phyloP scores from a whole-genome alignment of 1,140 invertebrate genomes.

The Wasmannia auropunctata region DNA sequence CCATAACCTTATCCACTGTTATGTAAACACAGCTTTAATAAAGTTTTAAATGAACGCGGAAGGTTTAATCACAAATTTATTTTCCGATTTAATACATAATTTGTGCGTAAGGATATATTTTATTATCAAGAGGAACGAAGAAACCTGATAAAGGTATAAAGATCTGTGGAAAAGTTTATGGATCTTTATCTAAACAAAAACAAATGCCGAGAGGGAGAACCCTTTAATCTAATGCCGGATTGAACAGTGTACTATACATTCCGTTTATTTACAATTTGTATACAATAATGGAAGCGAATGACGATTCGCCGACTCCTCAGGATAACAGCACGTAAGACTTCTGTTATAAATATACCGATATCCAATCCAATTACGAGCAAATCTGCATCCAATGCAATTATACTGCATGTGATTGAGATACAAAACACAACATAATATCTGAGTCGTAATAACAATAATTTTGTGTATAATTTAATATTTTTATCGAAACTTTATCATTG shows the following conservation, averaged over 20 bases:
- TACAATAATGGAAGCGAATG: constrained; percentile 59
- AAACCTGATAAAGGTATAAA: background rate
- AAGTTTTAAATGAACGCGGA: background rate
- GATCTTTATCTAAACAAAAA: background rate
- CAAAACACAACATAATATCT: background rate
- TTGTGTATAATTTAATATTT: background rate
- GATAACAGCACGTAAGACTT: constrained; percentile 50
- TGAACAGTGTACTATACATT: background rate
- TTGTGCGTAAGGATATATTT: background rate
- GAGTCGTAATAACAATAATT: background rate
- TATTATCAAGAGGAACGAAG: background rate
- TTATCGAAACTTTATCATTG: background rate
- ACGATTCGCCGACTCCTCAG: constrained; percentile 35
- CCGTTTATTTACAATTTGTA: constrained; percentile 10
- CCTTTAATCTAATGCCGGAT: background rate
- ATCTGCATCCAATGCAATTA: background rate
- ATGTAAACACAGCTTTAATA: background rate
- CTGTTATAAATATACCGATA: background rate
- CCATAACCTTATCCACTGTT: no score
- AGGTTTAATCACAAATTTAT: background rate
- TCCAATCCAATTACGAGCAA: background rate
- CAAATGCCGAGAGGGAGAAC: background rate
- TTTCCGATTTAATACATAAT: background rate
- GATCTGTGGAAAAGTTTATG: background rate
- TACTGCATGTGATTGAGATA: background rate